Evolutionary conservation across 2,888 invertebrate species (phyloP), one percentile per base, ranked within the genome.

Genomic region (Smittia sp.): DNA sequence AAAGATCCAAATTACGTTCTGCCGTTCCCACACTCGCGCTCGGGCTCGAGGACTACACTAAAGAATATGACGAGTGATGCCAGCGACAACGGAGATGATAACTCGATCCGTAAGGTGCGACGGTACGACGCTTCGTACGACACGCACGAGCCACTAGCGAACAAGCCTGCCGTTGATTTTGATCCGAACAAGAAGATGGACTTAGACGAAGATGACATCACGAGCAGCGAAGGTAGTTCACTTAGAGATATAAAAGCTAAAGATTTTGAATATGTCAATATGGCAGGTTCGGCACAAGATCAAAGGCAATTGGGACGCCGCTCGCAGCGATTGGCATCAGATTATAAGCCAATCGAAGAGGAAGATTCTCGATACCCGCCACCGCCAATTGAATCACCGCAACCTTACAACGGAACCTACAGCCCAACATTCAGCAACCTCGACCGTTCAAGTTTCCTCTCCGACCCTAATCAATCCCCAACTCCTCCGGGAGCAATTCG

Each of bases 51-150:
- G 75, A 84, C 85, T 75, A 87, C 87, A 76, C 81, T 88, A 75
- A 78, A 82, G 9, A 77, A 77, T 3, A 38, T 85, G 11, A 84
- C 85, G 25, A 85, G 85, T 75, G 88, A 86, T 1, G 85, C 82
- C 76, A 85, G 85, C 75, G 85, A 85, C 75, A 85, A 85, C 78
- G 84, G 83, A 11, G 86, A 86, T 75, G 85, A 85, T 77, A 84
- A 85, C 69, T 83, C 85, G 63, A 75, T 82, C 75, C 89, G 88
- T 82, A 90, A 90, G 80, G 86, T 88, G 77, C 85, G 90, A 76
- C 88, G 85, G 77, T 94, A 93, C 80, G 94, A 94, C 79, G 89
- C 87, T 81, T 88, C 89, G 70, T 95, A 95, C 81, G 86, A 89
- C 76, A 95, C 94, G 9, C 85, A 93, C 79, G 94, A 95, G 83